phyloP scores from a whole-genome alignment of 2,888 invertebrate genomes.

The Mythimna lalbum region DNA sequence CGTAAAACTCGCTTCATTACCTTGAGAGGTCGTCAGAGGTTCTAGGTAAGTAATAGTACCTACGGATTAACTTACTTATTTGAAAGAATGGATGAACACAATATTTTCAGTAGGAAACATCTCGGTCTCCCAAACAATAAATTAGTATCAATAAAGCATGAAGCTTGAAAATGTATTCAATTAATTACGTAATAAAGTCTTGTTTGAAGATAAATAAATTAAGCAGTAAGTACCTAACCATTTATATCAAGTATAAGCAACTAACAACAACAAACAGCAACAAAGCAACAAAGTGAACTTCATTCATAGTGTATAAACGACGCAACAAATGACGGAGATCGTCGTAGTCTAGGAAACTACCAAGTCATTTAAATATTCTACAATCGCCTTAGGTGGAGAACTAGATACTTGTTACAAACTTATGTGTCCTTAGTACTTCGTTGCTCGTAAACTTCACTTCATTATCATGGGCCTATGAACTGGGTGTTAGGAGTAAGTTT shows the following conservation, averaged over 20 bases:
- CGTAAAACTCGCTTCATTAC: constrained; percentile 50
- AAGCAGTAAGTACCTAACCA: too few relatives aligned
- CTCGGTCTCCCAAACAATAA: background rate
- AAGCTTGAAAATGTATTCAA: background rate
- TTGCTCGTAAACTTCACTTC: constrained; percentile 35
- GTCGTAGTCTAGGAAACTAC: constrained; percentile 21
- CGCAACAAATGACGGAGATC: constrained; percentile 43
- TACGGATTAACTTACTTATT: background rate
- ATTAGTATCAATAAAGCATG: background rate
- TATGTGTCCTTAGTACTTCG: constrained; percentile 55
- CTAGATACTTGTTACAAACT: constrained; percentile 48
- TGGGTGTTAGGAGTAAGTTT: constrained; percentile 1
- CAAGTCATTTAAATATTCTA: constrained; percentile 53
- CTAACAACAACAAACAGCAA: too few relatives aligned
- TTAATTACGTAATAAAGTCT: too few relatives aligned
- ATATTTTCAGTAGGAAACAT: background rate
- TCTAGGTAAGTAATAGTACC: constrained; percentile 1
- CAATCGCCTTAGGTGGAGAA: constrained; percentile 36
- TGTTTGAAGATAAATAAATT: too few relatives aligned
- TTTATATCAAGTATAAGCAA: too few relatives aligned
- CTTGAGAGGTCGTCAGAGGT: constrained; percentile 17
- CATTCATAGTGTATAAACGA: constrained; percentile 4
- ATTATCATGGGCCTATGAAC: constrained; percentile 17
- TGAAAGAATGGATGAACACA: background rate
- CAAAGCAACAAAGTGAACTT: too few relatives aligned